These are phyloP conservation scores for Colletes latitarsis DNA, from an alignment of 1,140 invertebrate genomes.

Conservation along the genomic window DNA sequence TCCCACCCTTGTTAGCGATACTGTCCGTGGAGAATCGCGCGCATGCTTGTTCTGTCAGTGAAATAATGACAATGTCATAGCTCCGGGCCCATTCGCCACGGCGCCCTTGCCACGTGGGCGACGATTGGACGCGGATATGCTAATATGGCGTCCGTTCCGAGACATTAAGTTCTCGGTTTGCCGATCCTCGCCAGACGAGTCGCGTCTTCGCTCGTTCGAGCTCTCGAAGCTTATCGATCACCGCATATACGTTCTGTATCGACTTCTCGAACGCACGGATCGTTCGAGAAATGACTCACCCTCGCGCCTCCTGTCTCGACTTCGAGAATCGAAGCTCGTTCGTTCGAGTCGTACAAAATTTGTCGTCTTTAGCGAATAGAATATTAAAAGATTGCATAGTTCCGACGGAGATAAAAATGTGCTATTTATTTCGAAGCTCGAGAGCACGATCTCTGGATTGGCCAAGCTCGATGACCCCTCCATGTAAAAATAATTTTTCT, in stretches of 20 bases:
- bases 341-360: too few species aligned
- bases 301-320: background rate
- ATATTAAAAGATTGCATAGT: too few species aligned
- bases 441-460: too few species aligned
- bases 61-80: constrained; percentile 82
- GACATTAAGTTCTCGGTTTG: constrained; percentile 76
- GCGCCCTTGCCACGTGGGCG: constrained; percentile 77
- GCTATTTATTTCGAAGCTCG: too few species aligned
- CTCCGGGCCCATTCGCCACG: constrained; percentile 75
- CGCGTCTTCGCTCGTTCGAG: constrained; percentile 48
- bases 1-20: constrained; percentile 79
- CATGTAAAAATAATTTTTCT: too few species aligned
- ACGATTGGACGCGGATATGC: constrained; percentile 81
- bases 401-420: too few species aligned
- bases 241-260: background rate
- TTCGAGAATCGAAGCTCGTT: background rate
- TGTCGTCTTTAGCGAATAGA: too few species aligned
- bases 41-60: constrained; percentile 80
- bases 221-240: constrained; percentile 26
- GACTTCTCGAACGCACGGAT: background rate
- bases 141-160: constrained; percentile 81
- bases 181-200: constrained; percentile 58
- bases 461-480: too few species aligned
- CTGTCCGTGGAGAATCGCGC: constrained; percentile 76
- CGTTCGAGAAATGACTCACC: constrained; percentile 26